These are phyloP conservation scores for Rhincodon typus DNA, from an alignment of 2,797 vertebrate genomes.

Conservation along the genomic window DNA sequence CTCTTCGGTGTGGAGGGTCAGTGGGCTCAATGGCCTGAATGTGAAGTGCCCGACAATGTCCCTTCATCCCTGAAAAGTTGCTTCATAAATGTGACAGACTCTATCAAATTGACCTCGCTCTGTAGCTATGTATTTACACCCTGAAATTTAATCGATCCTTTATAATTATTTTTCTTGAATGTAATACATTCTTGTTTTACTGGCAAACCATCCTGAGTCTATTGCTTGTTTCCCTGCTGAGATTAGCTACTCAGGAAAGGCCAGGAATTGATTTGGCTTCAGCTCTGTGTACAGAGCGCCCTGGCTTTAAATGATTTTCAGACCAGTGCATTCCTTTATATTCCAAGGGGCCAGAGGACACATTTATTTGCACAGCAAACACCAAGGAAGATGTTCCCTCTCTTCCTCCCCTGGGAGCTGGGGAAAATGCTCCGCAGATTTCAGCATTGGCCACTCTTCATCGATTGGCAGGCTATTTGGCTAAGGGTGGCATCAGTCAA, in stretches of 20 bases:
- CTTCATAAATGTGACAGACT: background rate
- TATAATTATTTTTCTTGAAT: background rate
- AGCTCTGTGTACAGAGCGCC: too few species aligned
- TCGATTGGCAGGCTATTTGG: background rate
- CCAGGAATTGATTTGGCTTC: background rate
- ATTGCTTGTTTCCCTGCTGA: background rate
- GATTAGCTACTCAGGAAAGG: background rate
- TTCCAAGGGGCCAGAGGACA: background rate
- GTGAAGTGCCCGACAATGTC: background rate
- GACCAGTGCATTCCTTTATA: too few species aligned
- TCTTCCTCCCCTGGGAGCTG: background rate
- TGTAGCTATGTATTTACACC: background rate
- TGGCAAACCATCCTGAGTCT: background rate
- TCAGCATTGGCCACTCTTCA: background rate
- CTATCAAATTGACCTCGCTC: background rate
- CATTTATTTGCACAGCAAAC: background rate
- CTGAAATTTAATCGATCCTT: background rate
- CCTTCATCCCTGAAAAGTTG: background rate
- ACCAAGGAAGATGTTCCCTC: background rate
- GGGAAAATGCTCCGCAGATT: background rate
- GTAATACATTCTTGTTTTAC: background rate
- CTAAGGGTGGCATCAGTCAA: background rate
- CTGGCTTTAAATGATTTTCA: background rate
- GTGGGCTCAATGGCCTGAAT: too few species aligned
- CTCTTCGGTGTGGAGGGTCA: too few species aligned